Conservation (phyloP, 2,888 invertebrate genomes). For the Pseudolycoriella hygida region DNA sequence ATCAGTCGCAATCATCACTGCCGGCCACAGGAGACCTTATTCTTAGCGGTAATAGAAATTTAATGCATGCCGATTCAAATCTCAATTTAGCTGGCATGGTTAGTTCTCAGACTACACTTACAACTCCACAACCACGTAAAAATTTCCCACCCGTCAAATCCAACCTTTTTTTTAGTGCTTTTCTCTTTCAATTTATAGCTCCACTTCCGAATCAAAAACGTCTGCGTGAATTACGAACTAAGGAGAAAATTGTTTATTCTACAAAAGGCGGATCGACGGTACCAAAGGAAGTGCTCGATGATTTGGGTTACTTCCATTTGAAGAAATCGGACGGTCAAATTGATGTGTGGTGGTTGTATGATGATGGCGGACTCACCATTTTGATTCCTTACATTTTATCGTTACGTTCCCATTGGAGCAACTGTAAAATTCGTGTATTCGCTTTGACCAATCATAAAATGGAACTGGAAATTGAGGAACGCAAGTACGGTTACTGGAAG, state of each 20-base stretch:
- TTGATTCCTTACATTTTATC: conserved; percentile 73
- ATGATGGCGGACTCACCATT: conserved; percentile 76
- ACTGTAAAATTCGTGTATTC: conserved; percentile 63
- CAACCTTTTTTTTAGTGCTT: neutral
- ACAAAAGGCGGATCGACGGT: conserved; percentile 40
- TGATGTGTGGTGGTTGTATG: conserved; percentile 95
- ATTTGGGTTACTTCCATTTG: conserved; percentile 54
- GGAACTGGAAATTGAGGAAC: conserved; percentile 62
- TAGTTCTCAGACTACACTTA: conserved; percentile 20
- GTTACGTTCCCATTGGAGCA: conserved; percentile 56
- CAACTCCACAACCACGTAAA: conserved; percentile 17
- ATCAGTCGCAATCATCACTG: conserved; percentile 4
- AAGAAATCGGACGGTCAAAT: conserved; percentile 67
- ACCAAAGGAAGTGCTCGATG: conserved; percentile 45
- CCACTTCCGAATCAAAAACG: conserved; percentile 23
- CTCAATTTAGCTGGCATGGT: conserved; percentile 39
- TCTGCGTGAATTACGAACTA: conserved; percentile 12
- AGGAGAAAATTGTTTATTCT: conserved; percentile 35
- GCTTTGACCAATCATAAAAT: conserved; percentile 64
- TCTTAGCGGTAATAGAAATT: conserved; percentile 17
- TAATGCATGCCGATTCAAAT: conserved; percentile 54
- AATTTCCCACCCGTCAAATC: neutral
- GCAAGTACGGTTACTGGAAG: conserved; percentile 72
- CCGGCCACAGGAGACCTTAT: conserved; percentile 12
- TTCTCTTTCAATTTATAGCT: conserved; percentile 7